Conservation (phyloP, 1,140 invertebrate genomes). For the Cydia splendana region DNA sequence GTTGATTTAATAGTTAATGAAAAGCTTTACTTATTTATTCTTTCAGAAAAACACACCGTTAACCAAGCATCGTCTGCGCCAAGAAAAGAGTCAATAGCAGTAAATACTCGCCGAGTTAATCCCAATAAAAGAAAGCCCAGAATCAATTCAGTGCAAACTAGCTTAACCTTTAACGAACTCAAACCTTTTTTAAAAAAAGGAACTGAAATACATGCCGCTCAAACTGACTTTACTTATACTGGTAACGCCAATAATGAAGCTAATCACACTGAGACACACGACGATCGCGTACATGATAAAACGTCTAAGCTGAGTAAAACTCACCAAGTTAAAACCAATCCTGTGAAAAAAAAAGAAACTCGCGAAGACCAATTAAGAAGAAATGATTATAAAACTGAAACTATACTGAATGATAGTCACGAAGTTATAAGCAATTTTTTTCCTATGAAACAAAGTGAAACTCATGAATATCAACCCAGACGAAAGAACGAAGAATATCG, state of each 20-base stretch:
- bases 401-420: too few relatives aligned
- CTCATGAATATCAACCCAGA: conserved; percentile 22
- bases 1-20: too few relatives aligned
- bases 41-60: not conserved
- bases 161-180: not conserved
- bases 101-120: not conserved
- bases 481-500: conserved; percentile 30
- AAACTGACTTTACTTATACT: not conserved
- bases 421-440: not conserved
- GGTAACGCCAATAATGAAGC: not conserved
- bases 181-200: not conserved
- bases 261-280: not conserved
- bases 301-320: not conserved
- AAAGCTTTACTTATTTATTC: not conserved
- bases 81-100: not conserved
- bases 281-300: not conserved
- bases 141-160: not conserved
- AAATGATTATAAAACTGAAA: too few relatives aligned
- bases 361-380: too few relatives aligned
- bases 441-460: conserved; percentile 12
- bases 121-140: not conserved
- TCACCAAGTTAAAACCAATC: too few relatives aligned
- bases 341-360: too few relatives aligned
- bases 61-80: not conserved
- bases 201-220: not conserved